phyloP scores from a whole-genome alignment of 2,113 vertebrate genomes.

The Clarias magur region DNA sequence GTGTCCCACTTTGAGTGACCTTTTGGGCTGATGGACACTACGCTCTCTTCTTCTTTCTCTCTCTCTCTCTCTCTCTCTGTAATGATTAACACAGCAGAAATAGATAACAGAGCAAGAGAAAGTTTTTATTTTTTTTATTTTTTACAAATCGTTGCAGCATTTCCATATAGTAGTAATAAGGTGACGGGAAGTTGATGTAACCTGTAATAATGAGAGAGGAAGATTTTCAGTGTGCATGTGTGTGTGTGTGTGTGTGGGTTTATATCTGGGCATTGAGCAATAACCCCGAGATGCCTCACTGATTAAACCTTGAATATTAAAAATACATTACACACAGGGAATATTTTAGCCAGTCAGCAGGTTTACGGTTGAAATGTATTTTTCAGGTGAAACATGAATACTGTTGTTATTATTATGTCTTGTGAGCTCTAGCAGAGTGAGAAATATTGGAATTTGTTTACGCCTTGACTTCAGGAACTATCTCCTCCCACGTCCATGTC shows the following conservation, averaged over 20 bases:
- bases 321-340: not conserved
- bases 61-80: not conserved
- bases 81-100: not conserved
- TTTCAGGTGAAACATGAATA: not conserved
- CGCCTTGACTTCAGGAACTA: not conserved
- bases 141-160: not conserved
- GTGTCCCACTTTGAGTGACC: constrained; percentile 35
- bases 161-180: not conserved
- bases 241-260: too few species aligned
- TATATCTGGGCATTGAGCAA: not conserved
- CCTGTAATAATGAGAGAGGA: constrained; percentile 23
- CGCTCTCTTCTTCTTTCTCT: not conserved
- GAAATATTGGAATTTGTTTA: not conserved
- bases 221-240: not conserved
- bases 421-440: not conserved
- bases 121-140: not conserved
- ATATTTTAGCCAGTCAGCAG: not conserved
- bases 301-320: not conserved
- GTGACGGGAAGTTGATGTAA: not conserved
- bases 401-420: not conserved
- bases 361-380: not conserved
- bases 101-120: not conserved
- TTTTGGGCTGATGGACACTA: constrained; percentile 38
- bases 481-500: not conserved
- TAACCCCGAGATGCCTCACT: not conserved